phyloP scores from a whole-genome alignment of 2,888 invertebrate species.

The Athetis lepigone region DNA sequence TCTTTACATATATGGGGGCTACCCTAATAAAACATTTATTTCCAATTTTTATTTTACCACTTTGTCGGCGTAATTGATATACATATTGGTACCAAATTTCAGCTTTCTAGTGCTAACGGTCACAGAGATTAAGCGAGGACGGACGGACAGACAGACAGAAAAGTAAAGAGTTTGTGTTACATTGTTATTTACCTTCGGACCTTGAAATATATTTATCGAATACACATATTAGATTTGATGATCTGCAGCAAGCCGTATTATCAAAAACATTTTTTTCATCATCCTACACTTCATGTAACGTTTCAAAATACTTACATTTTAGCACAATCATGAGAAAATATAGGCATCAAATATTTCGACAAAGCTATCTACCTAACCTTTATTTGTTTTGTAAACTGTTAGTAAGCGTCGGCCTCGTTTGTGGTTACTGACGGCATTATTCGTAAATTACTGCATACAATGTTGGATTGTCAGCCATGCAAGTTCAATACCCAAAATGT shows the following conservation, averaged over 20 bases:
- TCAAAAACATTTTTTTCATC: background rate
- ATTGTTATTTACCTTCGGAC: background rate
- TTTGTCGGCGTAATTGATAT: too few relatives aligned
- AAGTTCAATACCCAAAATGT: conserved; percentile 43
- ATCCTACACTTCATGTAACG: background rate
- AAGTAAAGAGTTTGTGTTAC: too few relatives aligned
- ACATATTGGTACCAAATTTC: too few relatives aligned
- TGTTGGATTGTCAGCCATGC: conserved; percentile 37
- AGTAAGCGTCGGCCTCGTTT: conserved; percentile 52
- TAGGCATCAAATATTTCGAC: conserved; percentile 6
- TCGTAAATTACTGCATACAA: conserved; percentile 21
- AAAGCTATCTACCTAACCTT: conserved; percentile 22
- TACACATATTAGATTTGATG: too few relatives aligned
- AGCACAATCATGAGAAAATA: conserved; percentile 21
- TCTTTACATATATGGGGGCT: too few relatives aligned
- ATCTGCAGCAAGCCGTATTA: background rate
- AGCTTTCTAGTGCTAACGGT: too few relatives aligned
- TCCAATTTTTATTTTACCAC: too few relatives aligned
- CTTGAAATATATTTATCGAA: background rate
- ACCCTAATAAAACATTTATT: too few relatives aligned
- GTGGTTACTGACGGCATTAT: conserved; percentile 41
- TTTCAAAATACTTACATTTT: conserved; percentile 21
- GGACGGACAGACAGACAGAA: too few relatives aligned
- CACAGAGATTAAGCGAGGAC: too few relatives aligned
- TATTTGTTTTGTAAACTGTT: conserved; percentile 38